These are phyloP conservation scores for Anoplius nigerrimus DNA, from an alignment of 2,888 invertebrate species.

Conservation along the genomic window DNA sequence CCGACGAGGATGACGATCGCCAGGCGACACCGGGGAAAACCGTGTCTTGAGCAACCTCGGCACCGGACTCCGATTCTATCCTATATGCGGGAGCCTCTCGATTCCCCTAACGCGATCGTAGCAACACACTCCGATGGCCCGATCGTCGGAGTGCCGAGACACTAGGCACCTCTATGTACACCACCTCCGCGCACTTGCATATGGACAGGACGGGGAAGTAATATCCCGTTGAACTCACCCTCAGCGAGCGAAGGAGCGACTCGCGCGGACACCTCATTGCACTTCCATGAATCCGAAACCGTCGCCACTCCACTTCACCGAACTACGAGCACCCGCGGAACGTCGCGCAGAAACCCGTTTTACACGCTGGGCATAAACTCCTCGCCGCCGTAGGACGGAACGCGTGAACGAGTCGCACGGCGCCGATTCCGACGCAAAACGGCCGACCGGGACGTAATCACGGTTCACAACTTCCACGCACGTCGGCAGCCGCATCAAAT, in stretches of 20 bases:
- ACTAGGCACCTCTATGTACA: neutral
- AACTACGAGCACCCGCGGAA: constrained; percentile 33
- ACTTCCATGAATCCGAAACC: constrained; percentile 50
- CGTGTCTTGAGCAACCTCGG: too few relatives aligned
- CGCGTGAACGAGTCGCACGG: too few relatives aligned
- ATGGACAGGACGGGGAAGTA: neutral
- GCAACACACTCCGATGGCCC: too few relatives aligned
- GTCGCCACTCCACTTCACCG: constrained; percentile 42
- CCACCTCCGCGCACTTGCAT: neutral
- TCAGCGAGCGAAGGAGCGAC: constrained; percentile 39
- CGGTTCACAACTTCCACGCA: constrained; percentile 38
- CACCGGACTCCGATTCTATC: too few relatives aligned
- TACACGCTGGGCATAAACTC: constrained; percentile 44
- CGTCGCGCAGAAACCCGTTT: constrained; percentile 51
- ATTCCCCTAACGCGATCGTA: too few relatives aligned
- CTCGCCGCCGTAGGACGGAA: constrained; percentile 16
- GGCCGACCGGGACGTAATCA: constrained; percentile 24
- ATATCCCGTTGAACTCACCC: constrained; percentile 42
- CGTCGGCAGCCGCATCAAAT: constrained; percentile 51
- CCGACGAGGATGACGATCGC: neutral
- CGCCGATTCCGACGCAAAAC: neutral
- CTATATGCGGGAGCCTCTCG: too few relatives aligned
- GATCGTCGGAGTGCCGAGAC: constrained; percentile 5
- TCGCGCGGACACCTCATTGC: constrained; percentile 52
- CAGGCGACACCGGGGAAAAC: neutral